Evolutionary conservation across 2,113 vertebrate genomes (phyloP).

Genomic region (Brachyistius frenatus): DNA sequence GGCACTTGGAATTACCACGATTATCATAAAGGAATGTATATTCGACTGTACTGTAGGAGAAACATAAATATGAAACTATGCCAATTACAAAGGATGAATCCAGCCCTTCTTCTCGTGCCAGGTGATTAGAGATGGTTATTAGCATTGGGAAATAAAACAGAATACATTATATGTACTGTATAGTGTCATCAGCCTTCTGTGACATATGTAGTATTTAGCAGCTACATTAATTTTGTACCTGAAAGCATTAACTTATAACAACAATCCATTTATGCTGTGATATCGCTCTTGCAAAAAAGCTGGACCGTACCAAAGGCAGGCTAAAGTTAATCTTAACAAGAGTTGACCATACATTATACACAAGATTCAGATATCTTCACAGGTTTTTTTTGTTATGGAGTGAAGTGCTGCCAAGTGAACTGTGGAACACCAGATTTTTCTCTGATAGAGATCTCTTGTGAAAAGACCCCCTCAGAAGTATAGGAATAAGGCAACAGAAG

Average conservation of each 20-base stretch:
- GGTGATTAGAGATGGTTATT: conserved; percentile 2
- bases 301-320: conserved; percentile 1
- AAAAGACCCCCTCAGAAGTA: conserved; percentile 71
- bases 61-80: conserved; percentile 4
- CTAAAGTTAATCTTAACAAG: conserved; percentile 23
- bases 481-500: conserved; percentile 78
- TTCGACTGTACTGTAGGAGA: neutral
- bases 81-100: neutral
- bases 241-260: conserved; percentile 12
- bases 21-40: conserved; percentile 16
- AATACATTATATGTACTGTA: neutral
- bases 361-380: conserved; percentile 35
- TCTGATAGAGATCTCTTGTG: conserved; percentile 76
- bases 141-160: conserved; percentile 6
- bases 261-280: conserved; percentile 2
- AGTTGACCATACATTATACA: conserved; percentile 11
- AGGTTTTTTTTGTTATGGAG: conserved; percentile 50
- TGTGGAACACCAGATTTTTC: conserved; percentile 74
- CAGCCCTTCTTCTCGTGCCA: neutral
- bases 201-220: neutral
- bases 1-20: neutral
- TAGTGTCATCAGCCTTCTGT: neutral
- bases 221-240: conserved; percentile 1
- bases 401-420: conserved; percentile 78
- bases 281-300: neutral